These are phyloP conservation scores for Maccullochella peelii DNA, from an alignment of 2,113 vertebrate species.

Conservation along the genomic window DNA sequence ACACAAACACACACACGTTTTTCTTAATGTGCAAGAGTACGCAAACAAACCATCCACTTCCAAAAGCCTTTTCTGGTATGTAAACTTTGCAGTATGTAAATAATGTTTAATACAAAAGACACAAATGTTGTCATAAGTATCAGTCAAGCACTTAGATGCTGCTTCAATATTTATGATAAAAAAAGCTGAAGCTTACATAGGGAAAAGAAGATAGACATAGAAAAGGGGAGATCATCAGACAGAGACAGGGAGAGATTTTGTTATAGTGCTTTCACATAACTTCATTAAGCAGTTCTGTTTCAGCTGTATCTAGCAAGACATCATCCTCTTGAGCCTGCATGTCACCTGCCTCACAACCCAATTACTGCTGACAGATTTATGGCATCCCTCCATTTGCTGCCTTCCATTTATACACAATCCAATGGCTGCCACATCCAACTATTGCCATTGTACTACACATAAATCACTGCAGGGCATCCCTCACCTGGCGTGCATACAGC, in stretches of 20 bases:
- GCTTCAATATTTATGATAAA: neutral
- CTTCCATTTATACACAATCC: neutral
- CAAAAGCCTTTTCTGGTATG: constrained; percentile 13
- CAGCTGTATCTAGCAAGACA: neutral
- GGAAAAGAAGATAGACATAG: neutral
- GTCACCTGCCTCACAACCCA: constrained; percentile 4
- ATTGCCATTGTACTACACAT: neutral
- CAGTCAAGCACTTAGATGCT: neutral
- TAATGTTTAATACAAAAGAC: neutral
- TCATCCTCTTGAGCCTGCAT: neutral
- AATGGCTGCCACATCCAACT: constrained; percentile 18
- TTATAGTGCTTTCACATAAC: no score
- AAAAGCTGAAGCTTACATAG: neutral
- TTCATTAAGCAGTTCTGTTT: neutral
- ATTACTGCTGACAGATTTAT: constrained; percentile 38
- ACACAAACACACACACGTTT: neutral
- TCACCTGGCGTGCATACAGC: neutral
- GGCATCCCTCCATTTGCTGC: constrained; percentile 21
- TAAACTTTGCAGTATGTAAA: neutral
- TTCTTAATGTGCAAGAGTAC: neutral
- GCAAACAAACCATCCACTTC: neutral
- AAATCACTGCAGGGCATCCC: constrained; percentile 18
- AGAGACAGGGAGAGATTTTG: neutral
- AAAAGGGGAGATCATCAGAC: neutral
- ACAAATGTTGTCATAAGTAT: neutral